phyloP scores from a whole-genome alignment of 2,797 vertebrate genomes.

The Thripadectes ignobilis region DNA sequence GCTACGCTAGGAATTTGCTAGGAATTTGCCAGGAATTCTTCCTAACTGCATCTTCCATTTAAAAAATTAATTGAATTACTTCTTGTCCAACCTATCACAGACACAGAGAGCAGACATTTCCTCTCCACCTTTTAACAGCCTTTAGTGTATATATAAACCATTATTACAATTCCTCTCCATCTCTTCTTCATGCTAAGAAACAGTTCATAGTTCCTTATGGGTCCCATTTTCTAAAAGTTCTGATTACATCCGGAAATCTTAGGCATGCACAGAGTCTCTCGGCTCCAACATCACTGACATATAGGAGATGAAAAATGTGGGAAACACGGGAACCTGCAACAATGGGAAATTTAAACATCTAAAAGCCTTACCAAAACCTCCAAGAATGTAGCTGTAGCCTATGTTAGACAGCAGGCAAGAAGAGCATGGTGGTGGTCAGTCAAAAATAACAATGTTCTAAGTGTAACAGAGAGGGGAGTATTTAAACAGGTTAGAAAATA shows the following conservation, averaged over 20 bases:
- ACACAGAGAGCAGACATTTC: not conserved
- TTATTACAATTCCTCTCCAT: not conserved
- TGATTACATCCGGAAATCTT: not conserved
- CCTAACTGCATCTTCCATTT: not conserved
- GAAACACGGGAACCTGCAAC: not conserved
- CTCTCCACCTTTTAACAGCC: not conserved
- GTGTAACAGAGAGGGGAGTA: not conserved
- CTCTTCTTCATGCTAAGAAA: not conserved
- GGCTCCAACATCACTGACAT: not conserved
- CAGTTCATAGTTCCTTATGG: not conserved
- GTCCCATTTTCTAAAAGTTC: not conserved
- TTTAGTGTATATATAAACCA: not conserved
- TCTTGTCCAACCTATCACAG: not conserved
- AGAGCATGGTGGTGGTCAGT: not conserved
- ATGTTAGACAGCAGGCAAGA: not conserved
- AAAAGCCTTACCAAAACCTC: not conserved
- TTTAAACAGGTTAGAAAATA: not conserved
- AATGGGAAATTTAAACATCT: accelerated
- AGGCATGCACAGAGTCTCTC: not conserved
- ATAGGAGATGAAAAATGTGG: not conserved
- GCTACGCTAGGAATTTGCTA: not conserved
- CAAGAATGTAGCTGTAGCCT: not conserved
- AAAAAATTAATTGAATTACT: not conserved
- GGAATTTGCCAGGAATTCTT: not conserved
- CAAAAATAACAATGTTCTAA: not conserved